Evolutionary conservation across 1,140 invertebrate genomes (phyloP), one percentile per base, ranked within the genome.

Genomic region (Cydia amplana): DNA sequence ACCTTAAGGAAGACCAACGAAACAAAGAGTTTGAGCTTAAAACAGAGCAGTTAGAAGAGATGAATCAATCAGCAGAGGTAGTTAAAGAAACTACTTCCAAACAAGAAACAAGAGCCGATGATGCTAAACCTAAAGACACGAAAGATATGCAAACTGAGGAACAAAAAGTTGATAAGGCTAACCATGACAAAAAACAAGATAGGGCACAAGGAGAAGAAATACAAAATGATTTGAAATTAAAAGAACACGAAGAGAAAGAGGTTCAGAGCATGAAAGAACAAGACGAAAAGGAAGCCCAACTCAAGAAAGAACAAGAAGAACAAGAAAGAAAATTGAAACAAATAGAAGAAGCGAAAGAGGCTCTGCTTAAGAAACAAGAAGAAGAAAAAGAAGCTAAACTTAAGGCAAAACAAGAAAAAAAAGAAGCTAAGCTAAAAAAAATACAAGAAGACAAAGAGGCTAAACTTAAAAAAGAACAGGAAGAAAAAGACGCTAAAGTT

Each of bases 361-460:
- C n/a, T 43, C 14, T 72, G 40, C 10, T 40, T 3, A 12, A 40
- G 70, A 16, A 43, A 72, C n/a, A 74, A 28, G 49, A 55, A 74
- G 43, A 23, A 25, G 49, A 51, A 55, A 28, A 23, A 23, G 23
- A 20, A 40, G 20, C 49, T 64, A 23, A 25, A 40, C 28, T 36
- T 70, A 36, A 70, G n/a, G 55, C 55, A 18, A 60, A 60, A 23
- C 55, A 23, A 23, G 55, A 60, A 6, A 43, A n/a, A 14, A 70
- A 70, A 32, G 67, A 70, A 70, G 67, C 55, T 12, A 60, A 60
- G 18, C 64, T 70, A 4, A 36, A 70, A 70, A 70, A 70, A 18
- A 32, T 43, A 25, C 14, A 74, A 74, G 43, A 74, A 43, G 63
- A 75, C 16, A 76, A 43, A 60, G 55, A 60, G 6, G 55, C 55